phyloP scores from a whole-genome alignment of 2,113 vertebrate species.

The Percina caprodes region DNA sequence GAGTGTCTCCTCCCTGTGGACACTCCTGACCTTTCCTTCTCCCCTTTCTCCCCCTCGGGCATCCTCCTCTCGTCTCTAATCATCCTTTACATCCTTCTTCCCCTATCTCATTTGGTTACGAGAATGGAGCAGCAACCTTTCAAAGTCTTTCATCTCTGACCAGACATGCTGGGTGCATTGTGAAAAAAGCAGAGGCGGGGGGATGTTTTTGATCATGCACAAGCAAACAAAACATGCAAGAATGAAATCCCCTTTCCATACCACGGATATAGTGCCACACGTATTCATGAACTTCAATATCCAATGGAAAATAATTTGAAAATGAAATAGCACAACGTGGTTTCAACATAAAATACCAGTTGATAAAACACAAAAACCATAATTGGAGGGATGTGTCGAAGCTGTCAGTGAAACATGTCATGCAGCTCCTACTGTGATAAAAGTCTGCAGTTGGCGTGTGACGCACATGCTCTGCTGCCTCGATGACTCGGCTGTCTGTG shows the following conservation, averaged over 20 bases:
- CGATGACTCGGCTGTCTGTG: slow-evolving; percentile 4
- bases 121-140: slow-evolving; percentile 4
- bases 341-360: no score
- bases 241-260: no score
- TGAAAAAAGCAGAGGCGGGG: background rate
- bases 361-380: background rate
- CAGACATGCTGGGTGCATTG: background rate
- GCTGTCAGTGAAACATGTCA: background rate
- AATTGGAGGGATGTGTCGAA: background rate
- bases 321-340: no score
- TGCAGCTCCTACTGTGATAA: background rate
- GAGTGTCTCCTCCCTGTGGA: background rate
- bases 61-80: background rate
- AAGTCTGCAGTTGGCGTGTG: background rate
- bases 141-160: slow-evolving; percentile 13
- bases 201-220: no score
- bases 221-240: no score
- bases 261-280: no score
- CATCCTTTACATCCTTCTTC: background rate
- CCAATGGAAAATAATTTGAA: no score
- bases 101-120: background rate
- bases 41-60: background rate
- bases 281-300: no score
- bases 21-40: background rate
- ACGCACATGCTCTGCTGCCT: background rate